Conservation (phyloP, 2,113 vertebrate species). For the Ophthalmolycus amberensis region DNA sequence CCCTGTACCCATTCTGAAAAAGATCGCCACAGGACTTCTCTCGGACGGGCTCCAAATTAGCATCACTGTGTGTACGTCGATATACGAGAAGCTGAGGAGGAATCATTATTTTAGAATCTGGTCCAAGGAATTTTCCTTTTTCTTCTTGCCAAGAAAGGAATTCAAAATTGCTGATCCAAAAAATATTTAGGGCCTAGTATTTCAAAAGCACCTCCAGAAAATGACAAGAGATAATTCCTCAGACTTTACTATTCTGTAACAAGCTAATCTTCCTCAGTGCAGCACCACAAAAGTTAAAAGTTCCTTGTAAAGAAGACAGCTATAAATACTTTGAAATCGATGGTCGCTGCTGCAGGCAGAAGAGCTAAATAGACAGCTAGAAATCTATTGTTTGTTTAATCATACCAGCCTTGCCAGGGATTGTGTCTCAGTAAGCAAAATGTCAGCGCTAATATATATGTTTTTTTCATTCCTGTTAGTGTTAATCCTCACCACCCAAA, state of each 20-base stretch:
- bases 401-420: constrained; percentile 29
- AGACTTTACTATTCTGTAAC: background rate
- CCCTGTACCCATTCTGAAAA: constrained; percentile 91
- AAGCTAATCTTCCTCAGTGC: background rate
- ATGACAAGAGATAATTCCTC: constrained; percentile 10
- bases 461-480: constrained; percentile 26
- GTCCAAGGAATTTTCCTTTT: constrained; percentile 6
- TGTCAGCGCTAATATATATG: constrained; percentile 53
- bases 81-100: constrained; percentile 90
- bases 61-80: constrained; percentile 74
- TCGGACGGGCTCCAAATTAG: constrained; percentile 70
- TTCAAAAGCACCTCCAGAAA: constrained; percentile 26
- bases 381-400: constrained; percentile 13
- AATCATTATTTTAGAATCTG: constrained; percentile 84
- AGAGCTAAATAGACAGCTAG: background rate
- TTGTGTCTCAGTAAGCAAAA: constrained; percentile 55
- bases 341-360: constrained; percentile 1
- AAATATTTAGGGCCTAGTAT: background rate
- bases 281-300: background rate
- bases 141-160: constrained; percentile 3
- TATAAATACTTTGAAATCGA: background rate
- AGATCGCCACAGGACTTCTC: constrained; percentile 91
- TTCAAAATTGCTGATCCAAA: constrained; percentile 20
- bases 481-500: constrained; percentile 72
- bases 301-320: background rate